Conservation (phyloP, 2,888 invertebrate species). For the Nomada lathburiana region DNA sequence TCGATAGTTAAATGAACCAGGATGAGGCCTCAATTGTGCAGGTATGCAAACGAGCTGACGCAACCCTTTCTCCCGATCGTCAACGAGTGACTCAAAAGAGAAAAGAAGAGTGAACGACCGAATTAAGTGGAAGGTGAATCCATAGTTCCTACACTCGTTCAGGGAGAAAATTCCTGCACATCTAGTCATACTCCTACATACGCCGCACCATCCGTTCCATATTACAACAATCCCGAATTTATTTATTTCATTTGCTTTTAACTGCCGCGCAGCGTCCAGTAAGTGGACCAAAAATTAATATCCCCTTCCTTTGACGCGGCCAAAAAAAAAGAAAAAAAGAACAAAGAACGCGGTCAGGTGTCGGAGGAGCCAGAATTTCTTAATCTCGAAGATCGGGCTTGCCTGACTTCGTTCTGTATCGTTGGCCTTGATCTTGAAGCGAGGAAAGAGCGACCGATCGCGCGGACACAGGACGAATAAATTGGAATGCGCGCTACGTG, state of each 20-base stretch:
- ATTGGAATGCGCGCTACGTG: too few relatives aligned
- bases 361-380: background rate
- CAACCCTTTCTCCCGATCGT: background rate
- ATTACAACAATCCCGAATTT: too few relatives aligned
- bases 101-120: conserved; percentile 14
- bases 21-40: too few relatives aligned
- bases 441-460: conserved; percentile 17
- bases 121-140: conserved; percentile 28
- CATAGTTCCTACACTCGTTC: background rate
- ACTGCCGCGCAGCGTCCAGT: background rate
- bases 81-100: conserved; percentile 26
- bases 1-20: background rate
- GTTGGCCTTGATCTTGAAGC: conserved; percentile 37
- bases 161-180: background rate
- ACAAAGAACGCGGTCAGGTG: background rate
- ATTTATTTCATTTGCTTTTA: background rate
- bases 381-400: background rate
- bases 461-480: conserved; percentile 20
- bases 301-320: too few relatives aligned
- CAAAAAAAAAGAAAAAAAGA: background rate
- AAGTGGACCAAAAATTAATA: too few relatives aligned
- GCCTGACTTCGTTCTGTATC: conserved; percentile 1
- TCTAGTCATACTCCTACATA: background rate
- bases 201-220: background rate
- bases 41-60: background rate